Base-by-base conservation (phyloP, 2,113 vertebrate species). In the Abramis brama region DNA sequence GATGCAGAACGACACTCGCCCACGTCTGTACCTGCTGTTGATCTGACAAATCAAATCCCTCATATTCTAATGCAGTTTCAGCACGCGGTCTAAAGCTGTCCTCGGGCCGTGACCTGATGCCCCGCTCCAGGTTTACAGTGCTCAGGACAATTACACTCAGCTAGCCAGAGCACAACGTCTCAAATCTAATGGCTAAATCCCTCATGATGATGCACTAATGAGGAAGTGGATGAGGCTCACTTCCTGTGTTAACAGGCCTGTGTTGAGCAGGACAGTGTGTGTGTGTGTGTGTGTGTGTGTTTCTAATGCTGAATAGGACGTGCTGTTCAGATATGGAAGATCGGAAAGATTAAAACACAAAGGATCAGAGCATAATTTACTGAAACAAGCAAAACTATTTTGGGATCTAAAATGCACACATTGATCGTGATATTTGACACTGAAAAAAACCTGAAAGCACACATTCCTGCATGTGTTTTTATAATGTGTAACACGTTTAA, bases 181-280 rank as follows among this genome's bases (percentile, higher is more conserved):
- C 39, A 43, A 71, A 64, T 7, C 5, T 27, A n/a, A 62, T 43
- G 21, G 50, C 70, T 27, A 43, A 62, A 82, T 30, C 75, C 82
- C 50, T n/a, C 45, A 52, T 86, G n/a, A 83, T 39, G 64, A 83
- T 39, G 64, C 81, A 73, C 84, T 76, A 57, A 79, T 81, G 50
- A 39, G 50, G 83, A 82, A 82, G 43, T 71, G 84, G 79, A 86
- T 59, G n/a, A 39, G 19, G 50, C 59, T n/a, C 62, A 77, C 62
- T 83, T 88, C 87, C 87, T 86, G 84, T 83, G 52, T 36, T 47
- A 82, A 79, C 62, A 68, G 50, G 68, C 45, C 79, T 83, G 70
- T 27, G 60, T 68, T 30, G 59, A 75, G 57, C 78, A 64, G 47
- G 30, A 33, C 30, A 0, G 30, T 2, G 30, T 39, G 39, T 39